phyloP scores from a whole-genome alignment of 2,113 vertebrate species.

The Archocentrus centrarchus region DNA sequence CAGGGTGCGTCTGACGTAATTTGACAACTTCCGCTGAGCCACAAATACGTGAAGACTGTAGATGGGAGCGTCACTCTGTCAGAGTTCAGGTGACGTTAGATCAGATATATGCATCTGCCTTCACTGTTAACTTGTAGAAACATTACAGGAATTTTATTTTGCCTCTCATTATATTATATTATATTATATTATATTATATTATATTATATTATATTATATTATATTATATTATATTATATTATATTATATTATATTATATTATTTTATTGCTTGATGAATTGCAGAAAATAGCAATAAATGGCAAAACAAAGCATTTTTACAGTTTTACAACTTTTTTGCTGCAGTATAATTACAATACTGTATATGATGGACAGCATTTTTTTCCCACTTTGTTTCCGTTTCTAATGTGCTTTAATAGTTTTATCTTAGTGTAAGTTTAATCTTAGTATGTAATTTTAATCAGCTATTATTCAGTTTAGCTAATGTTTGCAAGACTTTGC shows the following conservation, averaged over 20 bases:
- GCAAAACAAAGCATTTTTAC: not conserved
- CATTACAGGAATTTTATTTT: not conserved
- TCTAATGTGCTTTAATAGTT: not conserved
- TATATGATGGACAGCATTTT: not conserved
- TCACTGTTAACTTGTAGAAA: not conserved
- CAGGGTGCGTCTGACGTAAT: slow-evolving; percentile 8
- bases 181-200: not conserved
- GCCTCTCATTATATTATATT: not conserved
- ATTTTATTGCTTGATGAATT: not conserved
- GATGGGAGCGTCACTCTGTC: not conserved
- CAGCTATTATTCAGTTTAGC: not conserved
- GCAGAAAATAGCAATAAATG: not conserved
- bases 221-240: not conserved
- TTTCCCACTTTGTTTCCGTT: not conserved
- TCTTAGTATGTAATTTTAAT: not conserved
- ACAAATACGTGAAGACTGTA: not conserved
- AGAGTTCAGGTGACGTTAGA: not conserved
- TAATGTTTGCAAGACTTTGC: not conserved
- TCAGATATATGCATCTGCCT: not conserved
- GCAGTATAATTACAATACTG: not conserved
- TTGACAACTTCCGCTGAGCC: slow-evolving; percentile 49
- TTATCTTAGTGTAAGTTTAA: not conserved
- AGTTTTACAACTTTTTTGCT: not conserved
- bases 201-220: too few species aligned
- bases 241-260: not conserved